These are phyloP conservation scores for Athripsodes cinereus DNA, from an alignment of 2,888 invertebrate species.

Conservation along the genomic window DNA sequence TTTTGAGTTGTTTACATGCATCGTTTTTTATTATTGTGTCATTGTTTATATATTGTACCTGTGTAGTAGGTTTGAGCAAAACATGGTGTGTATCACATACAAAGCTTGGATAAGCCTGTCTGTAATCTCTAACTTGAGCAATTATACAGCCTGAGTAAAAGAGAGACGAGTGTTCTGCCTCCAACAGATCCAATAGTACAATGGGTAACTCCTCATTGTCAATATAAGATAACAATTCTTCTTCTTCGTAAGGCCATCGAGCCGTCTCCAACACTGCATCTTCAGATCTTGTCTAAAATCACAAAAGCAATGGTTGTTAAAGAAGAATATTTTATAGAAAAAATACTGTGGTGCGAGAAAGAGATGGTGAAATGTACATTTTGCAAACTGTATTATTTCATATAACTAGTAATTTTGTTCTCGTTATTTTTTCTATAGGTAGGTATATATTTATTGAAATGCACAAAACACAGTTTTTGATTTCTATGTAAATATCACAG, in stretches of 20 bases:
- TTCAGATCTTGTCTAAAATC: slow-evolving; percentile 41
- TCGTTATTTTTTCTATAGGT: no score
- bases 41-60: slow-evolving; percentile 59
- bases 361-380: no score
- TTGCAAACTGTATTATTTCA: no score
- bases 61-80: slow-evolving; percentile 78
- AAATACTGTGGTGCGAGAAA: no score
- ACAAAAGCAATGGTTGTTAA: no score
- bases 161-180: slow-evolving; percentile 75
- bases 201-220: slow-evolving; percentile 89
- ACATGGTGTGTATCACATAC: slow-evolving; percentile 82
- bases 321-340: no score
- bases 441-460: no score
- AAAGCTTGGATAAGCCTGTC: slow-evolving; percentile 72
- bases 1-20: no score
- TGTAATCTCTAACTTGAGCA: slow-evolving; percentile 84
- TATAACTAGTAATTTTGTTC: no score
- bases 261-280: slow-evolving; percentile 70
- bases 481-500: no score
- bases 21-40: no score
- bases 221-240: slow-evolving; percentile 78
- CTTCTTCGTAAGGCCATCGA: slow-evolving; percentile 85
- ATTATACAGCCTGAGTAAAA: slow-evolving; percentile 91
- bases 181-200: slow-evolving; percentile 75
- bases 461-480: no score